phyloP scores from a whole-genome alignment of 2,888 invertebrate genomes.

The Mimumesa dahlbomi region DNA sequence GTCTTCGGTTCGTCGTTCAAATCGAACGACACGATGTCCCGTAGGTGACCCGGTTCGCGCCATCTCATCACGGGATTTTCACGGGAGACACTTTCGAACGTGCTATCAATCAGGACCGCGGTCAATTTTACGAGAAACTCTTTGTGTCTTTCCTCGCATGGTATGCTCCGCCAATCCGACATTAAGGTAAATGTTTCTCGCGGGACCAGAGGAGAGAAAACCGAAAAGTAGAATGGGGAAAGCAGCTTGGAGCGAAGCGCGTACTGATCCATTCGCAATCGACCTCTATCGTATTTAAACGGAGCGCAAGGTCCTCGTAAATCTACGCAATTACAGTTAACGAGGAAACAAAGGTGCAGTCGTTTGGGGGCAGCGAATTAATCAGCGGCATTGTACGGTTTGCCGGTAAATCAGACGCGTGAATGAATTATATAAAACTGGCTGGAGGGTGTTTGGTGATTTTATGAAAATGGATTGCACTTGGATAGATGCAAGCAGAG shows the following conservation, averaged over 20 bases:
- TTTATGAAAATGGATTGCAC: conserved; percentile 5
- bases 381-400: conserved; percentile 18
- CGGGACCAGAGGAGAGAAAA: background rate
- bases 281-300: conserved; percentile 49
- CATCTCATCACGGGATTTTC: conserved; percentile 81
- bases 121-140: conserved; percentile 78
- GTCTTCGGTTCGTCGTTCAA: conserved; percentile 76
- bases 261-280: conserved; percentile 32
- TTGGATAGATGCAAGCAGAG: background rate
- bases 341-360: conserved; percentile 49
- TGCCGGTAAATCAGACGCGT: conserved; percentile 14
- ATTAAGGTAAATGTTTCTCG: conserved; percentile 29
- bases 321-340: conserved; percentile 55
- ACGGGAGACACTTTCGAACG: conserved; percentile 77
- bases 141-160: conserved; percentile 77
- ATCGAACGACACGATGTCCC: conserved; percentile 78
- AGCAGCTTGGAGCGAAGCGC: conserved; percentile 4
- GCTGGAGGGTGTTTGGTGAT: background rate
- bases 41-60: conserved; percentile 81
- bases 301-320: conserved; percentile 48
- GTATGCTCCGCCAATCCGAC: conserved; percentile 64
- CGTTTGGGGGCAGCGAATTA: conserved; percentile 34
- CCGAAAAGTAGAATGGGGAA: conserved; percentile 4
- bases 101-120: conserved; percentile 78
- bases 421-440: conserved; percentile 14